phyloP scores from a whole-genome alignment of 2,888 invertebrate species.

The Encarsia formosa region DNA sequence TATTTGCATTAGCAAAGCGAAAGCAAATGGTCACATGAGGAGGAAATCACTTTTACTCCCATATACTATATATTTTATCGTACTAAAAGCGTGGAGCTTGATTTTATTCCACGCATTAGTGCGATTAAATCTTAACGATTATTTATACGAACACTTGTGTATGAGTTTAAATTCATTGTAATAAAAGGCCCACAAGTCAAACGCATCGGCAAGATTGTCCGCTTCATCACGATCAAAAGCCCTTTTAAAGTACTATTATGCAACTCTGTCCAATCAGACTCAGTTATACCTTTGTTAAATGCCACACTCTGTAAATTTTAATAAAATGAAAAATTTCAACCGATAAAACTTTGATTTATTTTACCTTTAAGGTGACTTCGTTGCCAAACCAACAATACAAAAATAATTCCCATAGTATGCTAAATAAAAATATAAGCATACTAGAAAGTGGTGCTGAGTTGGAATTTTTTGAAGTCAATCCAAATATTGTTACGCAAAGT shows the following conservation, averaged over 20 bases:
- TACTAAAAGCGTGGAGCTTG: too few relatives aligned
- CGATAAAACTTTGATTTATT: not conserved
- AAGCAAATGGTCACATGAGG: too few relatives aligned
- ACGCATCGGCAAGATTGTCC: conserved; percentile 1
- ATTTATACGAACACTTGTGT: conserved; percentile 3
- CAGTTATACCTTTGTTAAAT: not conserved
- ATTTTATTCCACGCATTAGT: not conserved
- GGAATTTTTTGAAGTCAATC: not conserved
- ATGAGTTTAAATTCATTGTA: not conserved
- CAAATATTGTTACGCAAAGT: not conserved
- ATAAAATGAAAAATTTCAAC: not conserved
- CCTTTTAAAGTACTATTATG: not conserved
- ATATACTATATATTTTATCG: too few relatives aligned
- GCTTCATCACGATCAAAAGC: conserved; percentile 12
- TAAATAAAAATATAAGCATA: not conserved
- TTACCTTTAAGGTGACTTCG: conserved; percentile 14
- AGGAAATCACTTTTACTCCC: too few relatives aligned
- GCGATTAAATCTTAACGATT: not conserved
- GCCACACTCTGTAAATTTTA: not conserved
- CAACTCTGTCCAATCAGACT: not conserved
- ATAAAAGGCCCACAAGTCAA: conserved; percentile 8
- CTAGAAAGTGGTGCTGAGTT: not conserved
- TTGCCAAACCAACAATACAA: conserved; percentile 16
- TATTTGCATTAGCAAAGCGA: too few relatives aligned
- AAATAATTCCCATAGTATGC: conserved; percentile 5